phyloP scores from a whole-genome alignment of 2,888 invertebrate genomes.

The Harpalus rubripes region DNA sequence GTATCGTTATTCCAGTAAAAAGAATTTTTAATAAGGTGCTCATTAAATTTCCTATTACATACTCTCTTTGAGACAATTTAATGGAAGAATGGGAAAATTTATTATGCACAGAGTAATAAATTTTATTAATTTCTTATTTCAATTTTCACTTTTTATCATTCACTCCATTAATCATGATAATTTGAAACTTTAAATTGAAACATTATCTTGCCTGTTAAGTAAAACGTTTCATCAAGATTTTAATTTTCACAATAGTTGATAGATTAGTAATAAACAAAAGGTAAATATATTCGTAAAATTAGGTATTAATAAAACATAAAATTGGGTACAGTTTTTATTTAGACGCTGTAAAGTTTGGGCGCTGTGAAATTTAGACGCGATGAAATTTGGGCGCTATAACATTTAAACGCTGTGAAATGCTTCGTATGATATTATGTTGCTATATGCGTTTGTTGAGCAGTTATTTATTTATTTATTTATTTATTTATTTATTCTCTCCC shows the following conservation, averaged over 20 bases:
- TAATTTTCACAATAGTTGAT: not conserved
- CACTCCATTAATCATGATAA: not conserved
- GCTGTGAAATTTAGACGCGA: too few species aligned
- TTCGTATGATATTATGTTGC: too few species aligned
- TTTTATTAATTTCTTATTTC: slow-evolving; percentile 18
- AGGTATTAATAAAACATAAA: too few species aligned
- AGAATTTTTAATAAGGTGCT: not conserved
- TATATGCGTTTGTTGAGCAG: too few species aligned
- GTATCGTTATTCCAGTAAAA: not conserved
- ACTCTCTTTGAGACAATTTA: slow-evolving; percentile 24
- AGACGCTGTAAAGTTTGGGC: too few species aligned
- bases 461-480: too few species aligned
- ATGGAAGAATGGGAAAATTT: slow-evolving; percentile 15
- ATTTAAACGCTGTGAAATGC: too few species aligned
- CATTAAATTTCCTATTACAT: slow-evolving; percentile 16
- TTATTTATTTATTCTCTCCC: too few species aligned
- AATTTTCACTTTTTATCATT: not conserved
- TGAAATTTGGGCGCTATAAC: too few species aligned
- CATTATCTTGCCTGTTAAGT: not conserved
- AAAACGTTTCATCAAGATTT: not conserved
- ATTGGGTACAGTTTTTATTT: too few species aligned
- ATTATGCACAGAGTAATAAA: slow-evolving; percentile 1
- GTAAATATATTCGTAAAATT: not conserved
- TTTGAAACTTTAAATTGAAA: not conserved
- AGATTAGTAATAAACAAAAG: not conserved